Evolutionary conservation across 2,888 invertebrate species (phyloP).

Genomic region (Galeruca laticollis): DNA sequence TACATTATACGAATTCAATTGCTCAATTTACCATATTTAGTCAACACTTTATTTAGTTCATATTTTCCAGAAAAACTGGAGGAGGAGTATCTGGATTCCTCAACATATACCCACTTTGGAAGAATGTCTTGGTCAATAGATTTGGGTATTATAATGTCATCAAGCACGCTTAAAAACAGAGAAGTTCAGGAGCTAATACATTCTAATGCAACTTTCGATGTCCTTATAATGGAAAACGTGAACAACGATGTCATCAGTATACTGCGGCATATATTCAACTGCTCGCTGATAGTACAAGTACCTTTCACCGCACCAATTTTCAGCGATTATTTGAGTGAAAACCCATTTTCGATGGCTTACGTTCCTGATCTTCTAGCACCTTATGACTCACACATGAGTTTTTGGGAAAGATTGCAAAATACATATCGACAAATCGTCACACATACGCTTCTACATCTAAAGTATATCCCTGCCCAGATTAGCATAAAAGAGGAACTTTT

Average conservation of each 20-base stretch:
- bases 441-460: conserved; percentile 16
- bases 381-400: conserved; percentile 66
- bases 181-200: conserved; percentile 52
- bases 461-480: conserved; percentile 35
- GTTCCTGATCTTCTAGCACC: conserved; percentile 66
- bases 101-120: background rate
- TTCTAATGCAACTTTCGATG: conserved; percentile 54
- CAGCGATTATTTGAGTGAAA: conserved; percentile 65
- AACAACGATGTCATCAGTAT: conserved; percentile 51
- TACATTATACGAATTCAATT: too few relatives aligned
- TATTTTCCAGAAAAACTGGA: background rate
- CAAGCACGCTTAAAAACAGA: background rate
- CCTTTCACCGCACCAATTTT: conserved; percentile 35
- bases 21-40: too few relatives aligned
- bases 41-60: too few relatives aligned
- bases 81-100: too few relatives aligned
- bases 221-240: conserved; percentile 56
- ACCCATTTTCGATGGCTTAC: conserved; percentile 67
- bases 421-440: conserved; percentile 54
- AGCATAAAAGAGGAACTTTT: conserved; percentile 18
- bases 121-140: background rate
- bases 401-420: conserved; percentile 70
- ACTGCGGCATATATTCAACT: conserved; percentile 33
- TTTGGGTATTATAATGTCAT: background rate
- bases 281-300: conserved; percentile 33